phyloP scores from a whole-genome alignment of 2,113 vertebrate genomes.

The Speoplatyrhinus poulsoni region DNA sequence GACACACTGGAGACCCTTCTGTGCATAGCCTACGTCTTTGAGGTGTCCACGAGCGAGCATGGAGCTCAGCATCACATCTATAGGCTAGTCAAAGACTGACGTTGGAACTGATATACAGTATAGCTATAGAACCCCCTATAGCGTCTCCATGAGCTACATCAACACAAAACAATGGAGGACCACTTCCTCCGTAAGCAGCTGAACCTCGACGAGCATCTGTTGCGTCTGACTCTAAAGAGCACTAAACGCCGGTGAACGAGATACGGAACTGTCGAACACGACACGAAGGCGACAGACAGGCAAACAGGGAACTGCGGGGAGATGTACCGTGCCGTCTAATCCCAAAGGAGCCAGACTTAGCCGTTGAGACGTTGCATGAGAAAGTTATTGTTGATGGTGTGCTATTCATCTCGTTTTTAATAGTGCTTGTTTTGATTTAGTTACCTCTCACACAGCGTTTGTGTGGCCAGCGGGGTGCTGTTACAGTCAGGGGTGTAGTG shows the following conservation, averaged over 20 bases:
- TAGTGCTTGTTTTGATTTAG: conserved; percentile 71
- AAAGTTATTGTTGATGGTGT: conserved; percentile 57
- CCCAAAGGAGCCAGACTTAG: conserved; percentile 60
- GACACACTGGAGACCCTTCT: conserved; percentile 94
- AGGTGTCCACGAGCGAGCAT: conserved; percentile 91
- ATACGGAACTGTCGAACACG: conserved; percentile 13
- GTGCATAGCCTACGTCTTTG: conserved; percentile 92
- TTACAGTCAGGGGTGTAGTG: conserved; percentile 31
- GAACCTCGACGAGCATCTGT: conserved; percentile 30
- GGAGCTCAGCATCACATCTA: conserved; percentile 96
- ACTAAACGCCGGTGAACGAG: too few species aligned
- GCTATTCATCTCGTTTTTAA: conserved; percentile 69
- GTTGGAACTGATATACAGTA: conserved; percentile 33
- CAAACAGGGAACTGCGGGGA: too few species aligned
- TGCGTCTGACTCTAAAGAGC: conserved; percentile 3
- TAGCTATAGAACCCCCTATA: conserved; percentile 50
- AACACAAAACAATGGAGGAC: conserved; percentile 48
- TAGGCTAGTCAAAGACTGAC: conserved; percentile 93
- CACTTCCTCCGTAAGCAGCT: conserved; percentile 47
- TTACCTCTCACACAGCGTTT: conserved; percentile 57
- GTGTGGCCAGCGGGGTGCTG: conserved; percentile 50
- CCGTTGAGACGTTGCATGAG: conserved; percentile 71
- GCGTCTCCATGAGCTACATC: conserved; percentile 47
- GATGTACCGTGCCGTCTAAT: conserved; percentile 55
- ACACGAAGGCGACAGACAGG: conserved; percentile 41